Evolutionary conservation across 2,797 vertebrate genomes (phyloP), one percentile per base, ranked within the genome.

Genomic region (Odontamblyopus rebecca): DNA sequence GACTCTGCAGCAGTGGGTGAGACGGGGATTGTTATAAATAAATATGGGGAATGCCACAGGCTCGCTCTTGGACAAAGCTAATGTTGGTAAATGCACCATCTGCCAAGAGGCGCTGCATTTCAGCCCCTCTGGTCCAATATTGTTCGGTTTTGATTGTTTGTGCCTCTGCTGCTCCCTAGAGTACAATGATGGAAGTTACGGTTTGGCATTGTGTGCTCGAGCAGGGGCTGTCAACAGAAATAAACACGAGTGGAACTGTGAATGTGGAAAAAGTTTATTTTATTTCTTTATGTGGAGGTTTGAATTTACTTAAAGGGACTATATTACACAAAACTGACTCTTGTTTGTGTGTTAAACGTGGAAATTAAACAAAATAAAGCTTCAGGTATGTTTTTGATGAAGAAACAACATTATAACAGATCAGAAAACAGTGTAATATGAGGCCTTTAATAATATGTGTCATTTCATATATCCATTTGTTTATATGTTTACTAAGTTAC

Each of bases 101-200:
- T 41, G 48, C 27, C 56, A 70, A 67, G 30, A 60, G 62, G 26
- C 57, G 65, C 35, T 30, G 35, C 12, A 68, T 29, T 23, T 50
- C 60, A 29, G 4, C 48, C 48, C 73, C 35, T 11, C 30, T 5
- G 8, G 16, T 57, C 48, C 60, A 2, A 4, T 50, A 9, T 4
- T 26, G 61, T 44, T 19, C 7, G 1, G 5, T 1, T 29, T 48
- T 13, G 38, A 80, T 79, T 80, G 67, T 70, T 79, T 86, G 79
- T 63, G 61, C 60, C 84, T 84, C 76, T 88, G 77, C 86, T 88
- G 84, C 77, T 82, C 87, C 81, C 87, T 84, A 85, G 85, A 85
- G 87, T 80, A 77, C 6, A 30, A 60, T 27, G 13, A 30, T 60
- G 57, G 57, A 60, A 60, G 57, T 60, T 51, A 75, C 82, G 84